Evolutionary conservation across 1,140 invertebrate species (phyloP).

Genomic region (Cydia amplana): DNA sequence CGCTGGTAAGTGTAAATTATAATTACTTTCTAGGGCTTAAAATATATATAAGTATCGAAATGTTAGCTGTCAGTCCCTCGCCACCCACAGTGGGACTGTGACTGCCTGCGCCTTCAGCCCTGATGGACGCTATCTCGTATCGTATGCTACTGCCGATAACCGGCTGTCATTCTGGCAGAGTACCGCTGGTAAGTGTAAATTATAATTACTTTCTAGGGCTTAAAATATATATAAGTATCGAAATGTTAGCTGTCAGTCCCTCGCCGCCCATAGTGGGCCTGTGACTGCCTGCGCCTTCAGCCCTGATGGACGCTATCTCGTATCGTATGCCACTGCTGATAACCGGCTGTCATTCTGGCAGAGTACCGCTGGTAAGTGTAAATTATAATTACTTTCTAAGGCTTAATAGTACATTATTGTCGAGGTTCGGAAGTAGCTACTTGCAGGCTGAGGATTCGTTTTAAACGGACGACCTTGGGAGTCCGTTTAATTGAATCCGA

Average conservation of each 20-base stretch:
- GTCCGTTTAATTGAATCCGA: too few relatives aligned
- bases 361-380: constrained; percentile 85
- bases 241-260: constrained; percentile 88
- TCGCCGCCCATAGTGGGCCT: constrained; percentile 91
- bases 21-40: too few relatives aligned
- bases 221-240: too few relatives aligned
- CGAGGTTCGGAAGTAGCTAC: too few relatives aligned
- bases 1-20: constrained; percentile 79
- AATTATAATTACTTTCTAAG: too few relatives aligned
- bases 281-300: constrained; percentile 96
- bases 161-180: constrained; percentile 99
- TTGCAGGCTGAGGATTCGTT: too few relatives aligned
- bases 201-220: too few relatives aligned
- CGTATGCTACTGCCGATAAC: constrained; percentile 85
- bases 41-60: too few relatives aligned
- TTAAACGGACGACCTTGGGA: too few relatives aligned
- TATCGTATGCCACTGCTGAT: constrained; percentile 80
- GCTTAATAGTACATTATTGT: too few relatives aligned
- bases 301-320: constrained; percentile 1
- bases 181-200: constrained; percentile 82
- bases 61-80: constrained; percentile 91
- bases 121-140: background rate
- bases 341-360: constrained; percentile 99
- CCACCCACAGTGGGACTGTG: constrained; percentile 92
- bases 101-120: constrained; percentile 94